Evolutionary conservation across 2,888 invertebrate genomes (phyloP), one percentile per base, ranked within the genome.

Genomic region (Leptinotarsa peninsularis): DNA sequence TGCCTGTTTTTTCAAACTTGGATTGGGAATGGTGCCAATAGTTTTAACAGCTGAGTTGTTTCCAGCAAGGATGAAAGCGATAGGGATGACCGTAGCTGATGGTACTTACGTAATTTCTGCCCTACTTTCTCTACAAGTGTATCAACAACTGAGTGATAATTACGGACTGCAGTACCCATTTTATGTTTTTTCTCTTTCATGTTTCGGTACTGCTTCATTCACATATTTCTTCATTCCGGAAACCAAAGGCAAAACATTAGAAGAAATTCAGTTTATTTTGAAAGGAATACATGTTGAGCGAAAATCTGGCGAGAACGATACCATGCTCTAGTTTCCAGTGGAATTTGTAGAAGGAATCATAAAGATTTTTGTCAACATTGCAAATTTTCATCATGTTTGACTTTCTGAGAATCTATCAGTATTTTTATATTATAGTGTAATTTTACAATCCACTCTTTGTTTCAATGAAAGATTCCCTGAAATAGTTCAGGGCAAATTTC

Each of bases 31-130:
- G 73, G 86, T 88, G 18, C 88, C 88, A 0, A 88, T 88, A 49
- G 86, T 88, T 4, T 82, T 88, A 76, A 88, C 88, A 1, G 88
- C 87, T 0, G 88, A 88, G 78, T 76, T 88, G n/a, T 88, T 88
- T 76, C 88, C 88, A 0, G 85, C 88, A 4, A 87, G 85, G 78
- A 84, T 88, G 15, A 88, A 88, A 81, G 88, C 88, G 4, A 85
- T 87, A 79, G 88, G 88, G 10, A 88, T 88, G 87, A 87, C 88
- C 0, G 69, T 87, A 21, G 85, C 88, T 4, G 88, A 88, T 76
- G 84, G 84, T 4, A 83, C 86, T 79, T 88, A 87, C 73, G 83
- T 88, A 5, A 78, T 86, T 18, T 86, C 87, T 71, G 85, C 85
- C 0, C 76, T 87, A 4, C 75, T 87, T 5, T 86, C 87, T 2